phyloP scores from a whole-genome alignment of 2,888 invertebrate genomes.

The Dyspetes luteomarginatus region DNA sequence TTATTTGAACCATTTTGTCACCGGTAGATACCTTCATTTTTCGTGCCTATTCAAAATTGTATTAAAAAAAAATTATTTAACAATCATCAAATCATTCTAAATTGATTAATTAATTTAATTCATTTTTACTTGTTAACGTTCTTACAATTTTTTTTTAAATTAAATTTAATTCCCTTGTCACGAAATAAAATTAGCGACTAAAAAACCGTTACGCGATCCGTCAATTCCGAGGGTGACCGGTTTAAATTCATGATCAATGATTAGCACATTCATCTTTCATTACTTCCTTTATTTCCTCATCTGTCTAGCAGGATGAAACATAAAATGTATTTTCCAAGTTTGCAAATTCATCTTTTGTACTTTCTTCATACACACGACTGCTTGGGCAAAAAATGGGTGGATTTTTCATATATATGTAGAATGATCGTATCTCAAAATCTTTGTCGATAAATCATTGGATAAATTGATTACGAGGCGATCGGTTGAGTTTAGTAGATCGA shows the following conservation, averaged over 20 bases:
- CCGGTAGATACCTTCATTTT: too few species aligned
- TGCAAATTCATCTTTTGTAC: neutral
- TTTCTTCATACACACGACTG: neutral
- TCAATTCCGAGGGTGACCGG: neutral
- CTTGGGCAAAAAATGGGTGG: constrained; percentile 14
- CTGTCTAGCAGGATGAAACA: neutral
- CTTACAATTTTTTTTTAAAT: too few species aligned
- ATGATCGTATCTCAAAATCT: constrained; percentile 28
- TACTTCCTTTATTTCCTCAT: neutral
- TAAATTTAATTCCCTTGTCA: too few species aligned
- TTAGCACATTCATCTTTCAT: neutral
- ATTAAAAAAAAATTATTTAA: too few species aligned
- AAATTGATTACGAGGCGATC: constrained; percentile 2
- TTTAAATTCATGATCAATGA: too few species aligned
- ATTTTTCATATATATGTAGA: neutral
- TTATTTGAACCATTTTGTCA: too few species aligned
- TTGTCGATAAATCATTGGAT: constrained; percentile 38
- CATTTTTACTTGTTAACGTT: too few species aligned
- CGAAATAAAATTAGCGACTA: too few species aligned
- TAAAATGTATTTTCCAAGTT: constrained; percentile 17
- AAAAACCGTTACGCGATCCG: neutral
- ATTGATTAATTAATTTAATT: too few species aligned
- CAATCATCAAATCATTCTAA: too few species aligned
- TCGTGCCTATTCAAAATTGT: too few species aligned
- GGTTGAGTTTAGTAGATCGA: neutral